Evolutionary conservation across 2,113 vertebrate species (phyloP).

Genomic region (Bettongia penicillata): DNA sequence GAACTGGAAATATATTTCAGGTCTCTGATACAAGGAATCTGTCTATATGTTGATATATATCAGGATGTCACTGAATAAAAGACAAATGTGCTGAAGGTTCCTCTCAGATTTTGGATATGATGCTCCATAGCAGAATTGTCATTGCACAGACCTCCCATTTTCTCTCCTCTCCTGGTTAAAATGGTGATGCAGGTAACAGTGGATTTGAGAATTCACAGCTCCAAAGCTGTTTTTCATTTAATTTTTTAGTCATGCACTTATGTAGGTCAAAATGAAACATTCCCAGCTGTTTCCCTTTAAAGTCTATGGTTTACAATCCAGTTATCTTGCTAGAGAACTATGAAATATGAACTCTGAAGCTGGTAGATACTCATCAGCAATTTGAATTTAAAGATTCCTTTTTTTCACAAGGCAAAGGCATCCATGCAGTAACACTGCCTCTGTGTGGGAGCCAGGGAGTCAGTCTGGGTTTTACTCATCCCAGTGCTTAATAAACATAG

Average conservation of each 20-base stretch:
- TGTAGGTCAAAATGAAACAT: neutral
- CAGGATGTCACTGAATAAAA: neutral
- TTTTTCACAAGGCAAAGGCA: neutral
- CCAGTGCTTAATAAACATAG: neutral
- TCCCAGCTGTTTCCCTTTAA: neutral
- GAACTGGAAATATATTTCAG: neutral
- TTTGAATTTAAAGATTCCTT: slow-evolving; percentile 11
- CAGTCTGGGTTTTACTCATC: neutral
- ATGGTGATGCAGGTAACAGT: neutral
- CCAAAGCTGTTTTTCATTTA: neutral
- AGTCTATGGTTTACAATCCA: slow-evolving; percentile 27
- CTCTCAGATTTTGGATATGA: neutral
- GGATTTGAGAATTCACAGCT: neutral
- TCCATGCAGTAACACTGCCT: neutral
- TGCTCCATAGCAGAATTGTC: neutral
- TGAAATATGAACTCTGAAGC: slow-evolving; percentile 25
- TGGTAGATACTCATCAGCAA: slow-evolving; percentile 7
- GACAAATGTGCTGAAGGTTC: neutral
- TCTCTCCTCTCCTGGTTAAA: neutral
- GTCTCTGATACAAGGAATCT: neutral
- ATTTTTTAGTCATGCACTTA: neutral
- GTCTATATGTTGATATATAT: neutral
- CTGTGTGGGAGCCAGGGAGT: neutral
- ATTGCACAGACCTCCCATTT: neutral
- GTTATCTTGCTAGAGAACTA: slow-evolving; percentile 28